phyloP scores from a whole-genome alignment of 2,797 vertebrate genomes.

The Sebastes reedi region DNA sequence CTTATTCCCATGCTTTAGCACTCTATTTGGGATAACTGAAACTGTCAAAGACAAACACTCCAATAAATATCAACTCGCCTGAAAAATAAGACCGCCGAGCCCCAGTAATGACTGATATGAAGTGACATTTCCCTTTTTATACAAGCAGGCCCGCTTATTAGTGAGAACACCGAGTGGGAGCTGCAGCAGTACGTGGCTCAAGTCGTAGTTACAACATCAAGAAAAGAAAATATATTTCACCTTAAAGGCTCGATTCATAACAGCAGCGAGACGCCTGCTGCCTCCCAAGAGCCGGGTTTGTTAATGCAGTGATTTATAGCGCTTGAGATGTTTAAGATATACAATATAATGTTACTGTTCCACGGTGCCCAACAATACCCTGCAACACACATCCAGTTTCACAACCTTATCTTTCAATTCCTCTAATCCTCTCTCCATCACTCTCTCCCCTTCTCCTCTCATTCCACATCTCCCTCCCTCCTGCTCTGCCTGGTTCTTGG shows the following conservation, averaged over 20 bases:
- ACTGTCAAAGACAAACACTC: not conserved
- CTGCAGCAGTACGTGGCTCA: not conserved
- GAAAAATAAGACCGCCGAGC: not conserved
- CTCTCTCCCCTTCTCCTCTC: slow-evolving; percentile 4
- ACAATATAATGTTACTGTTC: slow-evolving; percentile 23
- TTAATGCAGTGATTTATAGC: slow-evolving; percentile 58
- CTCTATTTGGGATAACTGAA: not conserved
- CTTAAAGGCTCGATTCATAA: slow-evolving; percentile 35
- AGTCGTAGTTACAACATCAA: slow-evolving; percentile 10
- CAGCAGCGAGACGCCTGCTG: slow-evolving; percentile 25
- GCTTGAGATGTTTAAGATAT: slow-evolving; percentile 22
- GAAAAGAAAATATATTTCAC: slow-evolving; percentile 11
- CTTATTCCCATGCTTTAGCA: not conserved
- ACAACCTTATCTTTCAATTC: slow-evolving; percentile 8
- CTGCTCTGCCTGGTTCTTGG: slow-evolving; percentile 53
- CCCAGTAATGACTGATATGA: not conserved
- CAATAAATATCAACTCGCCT: not conserved
- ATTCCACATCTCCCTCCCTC: not conserved
- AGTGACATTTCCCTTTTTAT: not conserved
- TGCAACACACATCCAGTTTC: not conserved
- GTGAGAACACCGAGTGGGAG: not conserved
- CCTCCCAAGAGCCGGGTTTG: slow-evolving; percentile 9
- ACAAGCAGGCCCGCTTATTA: not conserved
- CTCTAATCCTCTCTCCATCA: not conserved
- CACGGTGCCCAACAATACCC: not conserved